phyloP scores from a whole-genome alignment of 1,140 invertebrate genomes.

The Lysiphlebus fabarum region DNA sequence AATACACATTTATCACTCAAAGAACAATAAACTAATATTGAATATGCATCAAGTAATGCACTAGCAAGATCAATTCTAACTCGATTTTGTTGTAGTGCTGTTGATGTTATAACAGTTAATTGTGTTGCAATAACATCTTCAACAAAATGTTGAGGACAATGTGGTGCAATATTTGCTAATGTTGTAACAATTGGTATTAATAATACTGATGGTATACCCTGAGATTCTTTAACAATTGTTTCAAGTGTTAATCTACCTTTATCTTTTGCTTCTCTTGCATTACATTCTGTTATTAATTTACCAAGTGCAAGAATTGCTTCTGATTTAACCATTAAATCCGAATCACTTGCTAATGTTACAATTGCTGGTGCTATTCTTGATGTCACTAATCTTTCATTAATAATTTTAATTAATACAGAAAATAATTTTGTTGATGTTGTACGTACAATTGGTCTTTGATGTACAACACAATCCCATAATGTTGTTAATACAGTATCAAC shows the following conservation, averaged over 20 bases:
- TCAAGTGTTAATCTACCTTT: constrained; percentile 72
- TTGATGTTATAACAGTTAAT: constrained; percentile 59
- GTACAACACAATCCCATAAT: constrained; percentile 70
- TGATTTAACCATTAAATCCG: constrained; percentile 63
- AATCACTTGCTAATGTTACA: constrained; percentile 69
- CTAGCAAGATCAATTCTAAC: constrained; percentile 60
- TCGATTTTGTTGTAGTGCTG: constrained; percentile 58
- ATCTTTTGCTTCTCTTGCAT: constrained; percentile 61
- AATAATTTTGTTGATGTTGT: constrained; percentile 62
- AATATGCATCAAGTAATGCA: constrained; percentile 66
- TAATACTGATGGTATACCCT: constrained; percentile 45
- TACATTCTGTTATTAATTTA: constrained; percentile 62
- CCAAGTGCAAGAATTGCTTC: constrained; percentile 66
- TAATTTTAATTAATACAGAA: constrained; percentile 57
- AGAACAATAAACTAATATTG: constrained; percentile 63
- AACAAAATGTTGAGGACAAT: constrained; percentile 56
- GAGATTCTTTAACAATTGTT: constrained; percentile 54
- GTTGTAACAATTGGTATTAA: constrained; percentile 55
- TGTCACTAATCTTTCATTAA: constrained; percentile 60
- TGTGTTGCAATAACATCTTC: constrained; percentile 65
- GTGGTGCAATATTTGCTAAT: constrained; percentile 55
- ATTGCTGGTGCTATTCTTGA: constrained; percentile 66
- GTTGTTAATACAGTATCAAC: constrained; percentile 63
- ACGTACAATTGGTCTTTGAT: constrained; percentile 60
- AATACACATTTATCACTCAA: constrained; percentile 55